Evolutionary conservation across 2,797 vertebrate species (phyloP).

Genomic region (Tachyglossus aculeatus): DNA sequence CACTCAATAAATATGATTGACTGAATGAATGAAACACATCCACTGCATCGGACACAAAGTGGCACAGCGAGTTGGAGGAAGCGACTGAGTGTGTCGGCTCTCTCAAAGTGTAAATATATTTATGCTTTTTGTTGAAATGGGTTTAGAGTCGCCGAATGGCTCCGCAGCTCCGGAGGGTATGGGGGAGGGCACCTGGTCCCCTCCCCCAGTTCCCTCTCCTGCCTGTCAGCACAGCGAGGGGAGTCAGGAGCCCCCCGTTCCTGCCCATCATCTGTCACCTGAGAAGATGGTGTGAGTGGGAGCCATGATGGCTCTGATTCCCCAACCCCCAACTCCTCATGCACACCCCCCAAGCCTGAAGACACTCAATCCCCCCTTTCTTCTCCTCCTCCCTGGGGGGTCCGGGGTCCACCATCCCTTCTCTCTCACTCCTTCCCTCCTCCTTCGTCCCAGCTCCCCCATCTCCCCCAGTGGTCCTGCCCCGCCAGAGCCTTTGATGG

Average conservation of each 20-base stretch:
- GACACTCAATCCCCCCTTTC: neutral
- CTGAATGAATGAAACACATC: no score
- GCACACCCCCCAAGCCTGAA: neutral
- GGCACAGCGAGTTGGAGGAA: slow-evolving; percentile 37
- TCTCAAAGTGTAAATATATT: slow-evolving; percentile 42
- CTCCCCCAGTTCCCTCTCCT: neutral
- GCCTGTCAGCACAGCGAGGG: neutral
- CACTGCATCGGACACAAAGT: slow-evolving; percentile 46
- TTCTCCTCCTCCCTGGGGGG: slow-evolving; percentile 2
- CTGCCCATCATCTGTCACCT: neutral
- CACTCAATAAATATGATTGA: no score
- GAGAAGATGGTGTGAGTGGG: neutral
- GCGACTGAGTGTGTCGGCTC: slow-evolving; percentile 35
- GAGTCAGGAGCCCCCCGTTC: neutral
- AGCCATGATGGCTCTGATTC: neutral
- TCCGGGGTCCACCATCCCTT: slow-evolving; percentile 1
- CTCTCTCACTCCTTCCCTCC: neutral
- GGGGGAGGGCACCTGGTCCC: slow-evolving; percentile 1
- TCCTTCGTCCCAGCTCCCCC: slow-evolving; percentile 15
- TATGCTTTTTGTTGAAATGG: slow-evolving; percentile 41
- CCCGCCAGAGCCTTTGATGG: slow-evolving; percentile 47
- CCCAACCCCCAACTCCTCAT: neutral
- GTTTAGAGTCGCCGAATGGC: slow-evolving; percentile 8
- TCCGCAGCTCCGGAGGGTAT: slow-evolving; percentile 8
- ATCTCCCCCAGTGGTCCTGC: no score